Conservation (phyloP, 2,113 vertebrate genomes). For the Siniperca knerii region DNA sequence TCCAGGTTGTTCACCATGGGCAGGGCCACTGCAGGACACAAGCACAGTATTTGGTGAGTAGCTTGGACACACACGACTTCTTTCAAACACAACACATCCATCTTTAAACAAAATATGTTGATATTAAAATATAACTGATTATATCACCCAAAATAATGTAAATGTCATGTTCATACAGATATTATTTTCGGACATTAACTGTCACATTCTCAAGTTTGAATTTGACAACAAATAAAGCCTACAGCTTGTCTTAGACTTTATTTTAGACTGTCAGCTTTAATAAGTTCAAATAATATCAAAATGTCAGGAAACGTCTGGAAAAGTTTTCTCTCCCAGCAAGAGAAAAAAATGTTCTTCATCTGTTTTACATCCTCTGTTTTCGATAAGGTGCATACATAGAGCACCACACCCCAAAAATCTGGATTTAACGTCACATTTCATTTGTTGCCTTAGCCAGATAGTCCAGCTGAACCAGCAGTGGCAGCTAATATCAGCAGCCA, state of each 20-base stretch:
- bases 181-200: too few species aligned
- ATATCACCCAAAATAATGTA: background rate
- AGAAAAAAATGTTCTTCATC: background rate
- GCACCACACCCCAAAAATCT: background rate
- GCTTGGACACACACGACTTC: background rate
- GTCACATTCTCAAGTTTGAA: background rate
- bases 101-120: too few species aligned
- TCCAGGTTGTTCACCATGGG: slow-evolving; percentile 90
- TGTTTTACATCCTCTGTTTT: background rate
- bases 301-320: background rate
- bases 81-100: background rate
- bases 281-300: background rate
- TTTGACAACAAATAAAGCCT: background rate
- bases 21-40: slow-evolving; percentile 87
- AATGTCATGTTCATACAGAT: too few species aligned
- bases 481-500: background rate
- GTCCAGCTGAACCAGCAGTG: background rate
- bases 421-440: background rate
- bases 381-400: background rate
- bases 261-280: background rate
- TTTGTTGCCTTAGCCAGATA: background rate
- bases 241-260: background rate
- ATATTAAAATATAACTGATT: background rate
- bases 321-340: too few species aligned
- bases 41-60: background rate